Evolutionary conservation across 2,113 vertebrate species (phyloP), one percentile per base, ranked within the genome.

Genomic region (Pelodiscus sinensis): DNA sequence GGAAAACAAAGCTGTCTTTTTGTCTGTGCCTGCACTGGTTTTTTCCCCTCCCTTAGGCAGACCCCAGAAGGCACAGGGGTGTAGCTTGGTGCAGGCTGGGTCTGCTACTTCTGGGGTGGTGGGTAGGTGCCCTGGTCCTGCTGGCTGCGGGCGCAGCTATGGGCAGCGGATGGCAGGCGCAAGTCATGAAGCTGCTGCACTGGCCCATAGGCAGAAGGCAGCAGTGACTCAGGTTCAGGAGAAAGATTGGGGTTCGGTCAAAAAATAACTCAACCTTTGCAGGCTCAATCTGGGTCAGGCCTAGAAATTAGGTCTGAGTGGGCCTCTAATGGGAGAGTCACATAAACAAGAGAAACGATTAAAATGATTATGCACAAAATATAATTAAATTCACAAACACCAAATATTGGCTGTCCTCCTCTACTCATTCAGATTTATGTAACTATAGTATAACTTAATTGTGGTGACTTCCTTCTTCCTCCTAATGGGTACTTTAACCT

Each of bases 1-100:
- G 92, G 82, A 79, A 95, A 97, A 95, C 57, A 87, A 79, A 71
- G 55, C 83, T 94, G 86, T 75, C 51, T 82, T 83, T 78, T 19
- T 82, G 24, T 82, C 73, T 84, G 71, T 21, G 8, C 35, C n/a
- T 58, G 31, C 60, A 51, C 71, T 71, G 11, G 18, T 13, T 57
- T 94, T 65, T 19, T 16, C 31, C 73, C 65, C 11, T 96, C 73
- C 65, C 11, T 96, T 6, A 62, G 56, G 60, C 62, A 91, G 86
- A 75, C 86, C 44, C 56, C 82, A 54, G 78, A 93, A 89, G 54
- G 79, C 87, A 10, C 19, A 11, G 56, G 50, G 38, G 65, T 68
- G 15, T 68, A 31, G 65, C 31, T 68, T 65, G 16, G 16, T 68
- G 31, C 65, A 68, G 65, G 65, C 15, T 68, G 65, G 65, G 65